Conservation (phyloP, 2,888 invertebrate genomes). For the Lacanobia oleracea region DNA sequence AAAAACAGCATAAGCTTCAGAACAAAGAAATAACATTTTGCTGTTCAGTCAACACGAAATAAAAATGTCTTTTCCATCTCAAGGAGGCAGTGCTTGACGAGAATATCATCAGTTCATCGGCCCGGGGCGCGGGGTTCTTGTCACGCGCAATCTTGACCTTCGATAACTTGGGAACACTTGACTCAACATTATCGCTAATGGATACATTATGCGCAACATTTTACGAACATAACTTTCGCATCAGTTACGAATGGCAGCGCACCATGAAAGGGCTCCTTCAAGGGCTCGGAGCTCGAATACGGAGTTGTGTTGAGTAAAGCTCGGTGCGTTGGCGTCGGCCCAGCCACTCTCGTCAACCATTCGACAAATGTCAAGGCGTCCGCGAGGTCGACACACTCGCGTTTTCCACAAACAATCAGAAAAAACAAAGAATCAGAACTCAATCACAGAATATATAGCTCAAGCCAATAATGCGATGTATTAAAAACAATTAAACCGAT, state of each 20-base stretch:
- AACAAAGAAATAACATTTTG: constrained; percentile 11
- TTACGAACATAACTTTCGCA: constrained; percentile 25
- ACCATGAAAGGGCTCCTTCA: constrained; percentile 36
- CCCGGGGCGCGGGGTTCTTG: constrained; percentile 43
- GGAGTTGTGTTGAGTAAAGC: constrained; percentile 17
- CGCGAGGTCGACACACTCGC: constrained; percentile 72
- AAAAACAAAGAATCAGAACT: constrained; percentile 69
- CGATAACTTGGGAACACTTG: constrained; percentile 74
- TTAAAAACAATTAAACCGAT: constrained; percentile 60
- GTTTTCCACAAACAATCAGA: constrained; percentile 69
- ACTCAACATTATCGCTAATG: constrained; percentile 55
- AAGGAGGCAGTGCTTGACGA: constrained; percentile 30
- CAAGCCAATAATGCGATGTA: constrained; percentile 48
- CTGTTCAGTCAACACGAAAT: constrained; percentile 12
- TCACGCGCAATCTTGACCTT: constrained; percentile 73
- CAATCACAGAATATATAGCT: constrained; percentile 43
- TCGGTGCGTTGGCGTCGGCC: constrained; percentile 52
- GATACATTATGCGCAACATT: constrained; percentile 49
- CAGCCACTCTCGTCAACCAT: constrained; percentile 61
- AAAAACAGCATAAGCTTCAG: background rate
- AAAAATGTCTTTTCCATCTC: constrained; percentile 28
- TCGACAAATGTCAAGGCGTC: constrained; percentile 74
- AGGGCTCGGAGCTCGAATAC: constrained; percentile 27
- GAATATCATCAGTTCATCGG: constrained; percentile 66
- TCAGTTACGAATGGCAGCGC: constrained; percentile 26